A percentile compares a stretch with the other conserved stretches of the same genome.
Conservation (phyloP, 37 sponge, comb jelly and placozoan genomes). For the Spongilla lacustris region DNA sequence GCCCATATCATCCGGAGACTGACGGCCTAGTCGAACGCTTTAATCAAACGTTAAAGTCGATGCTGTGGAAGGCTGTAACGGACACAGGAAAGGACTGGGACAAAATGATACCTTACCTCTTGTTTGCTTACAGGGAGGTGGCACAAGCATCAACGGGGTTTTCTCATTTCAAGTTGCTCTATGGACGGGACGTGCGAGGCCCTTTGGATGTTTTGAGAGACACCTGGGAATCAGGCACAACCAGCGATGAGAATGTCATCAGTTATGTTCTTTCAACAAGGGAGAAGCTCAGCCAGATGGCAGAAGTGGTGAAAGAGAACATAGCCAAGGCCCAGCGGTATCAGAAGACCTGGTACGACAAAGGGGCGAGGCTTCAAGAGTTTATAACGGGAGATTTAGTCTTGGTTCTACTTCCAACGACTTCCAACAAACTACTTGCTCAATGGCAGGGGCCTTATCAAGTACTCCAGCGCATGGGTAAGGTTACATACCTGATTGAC, state of each 20-base stretch:
- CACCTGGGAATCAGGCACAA: constrained; percentile 4
- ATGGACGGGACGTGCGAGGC: constrained; percentile 24
- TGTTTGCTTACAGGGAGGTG: too few species aligned
- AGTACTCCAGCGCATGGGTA: too few species aligned
- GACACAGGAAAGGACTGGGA: too few species aligned
- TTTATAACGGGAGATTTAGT: constrained; percentile 32
- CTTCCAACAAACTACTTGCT: too few species aligned
- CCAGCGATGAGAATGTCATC: constrained; percentile 14
- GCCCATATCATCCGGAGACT: constrained; percentile 60
- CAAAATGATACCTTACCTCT: constrained; percentile 21
- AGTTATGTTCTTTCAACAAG: constrained; percentile 14
- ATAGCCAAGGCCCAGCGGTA: constrained; percentile 1
- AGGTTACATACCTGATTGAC: too few species aligned
- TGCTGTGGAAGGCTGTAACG: too few species aligned
- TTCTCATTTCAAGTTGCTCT: constrained; percentile 42
- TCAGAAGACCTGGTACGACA: constrained; percentile 44
- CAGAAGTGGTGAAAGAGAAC: constrained; percentile 32
- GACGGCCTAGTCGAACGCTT: constrained; percentile 44
- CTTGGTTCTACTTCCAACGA: constrained; percentile 12
- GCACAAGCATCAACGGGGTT: constrained; percentile 54
- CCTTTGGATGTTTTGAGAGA: constrained; percentile 39
- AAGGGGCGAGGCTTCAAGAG: neutral
- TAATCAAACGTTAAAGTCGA: too few species aligned
- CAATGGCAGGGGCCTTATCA: too few species aligned
- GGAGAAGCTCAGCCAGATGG: constrained; percentile 19